These are phyloP conservation scores for Chrysina gloriosa DNA, from an alignment of 2,888 invertebrate species.

Conservation along the genomic window DNA sequence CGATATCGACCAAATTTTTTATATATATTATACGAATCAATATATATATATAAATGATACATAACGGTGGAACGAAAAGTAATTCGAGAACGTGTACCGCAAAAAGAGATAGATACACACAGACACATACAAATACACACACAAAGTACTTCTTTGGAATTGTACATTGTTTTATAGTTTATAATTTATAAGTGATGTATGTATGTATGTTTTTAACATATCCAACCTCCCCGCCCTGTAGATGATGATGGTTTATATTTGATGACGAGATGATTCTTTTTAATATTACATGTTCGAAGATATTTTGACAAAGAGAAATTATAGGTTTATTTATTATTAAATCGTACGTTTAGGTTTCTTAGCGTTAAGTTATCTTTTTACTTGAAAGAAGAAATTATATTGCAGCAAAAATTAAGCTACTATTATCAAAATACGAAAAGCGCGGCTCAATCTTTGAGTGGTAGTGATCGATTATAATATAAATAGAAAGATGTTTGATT, in stretches of 20 bases:
- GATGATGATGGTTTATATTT: slow-evolving; percentile 29
- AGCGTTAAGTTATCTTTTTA: slow-evolving; percentile 47
- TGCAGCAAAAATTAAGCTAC: slow-evolving; percentile 36
- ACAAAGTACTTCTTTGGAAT: slow-evolving; percentile 35
- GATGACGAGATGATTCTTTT: slow-evolving; percentile 10
- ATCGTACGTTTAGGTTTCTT: slow-evolving; percentile 42
- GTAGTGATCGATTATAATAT: slow-evolving; percentile 20
- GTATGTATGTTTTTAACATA: slow-evolving; percentile 39
- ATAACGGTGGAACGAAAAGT: slow-evolving; percentile 19
- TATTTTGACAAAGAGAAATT: slow-evolving; percentile 45
- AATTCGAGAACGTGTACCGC: slow-evolving; percentile 13
- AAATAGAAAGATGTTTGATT: slow-evolving; percentile 29
- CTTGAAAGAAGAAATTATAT: slow-evolving; percentile 39
- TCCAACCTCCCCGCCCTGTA: slow-evolving; percentile 30
- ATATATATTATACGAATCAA: slow-evolving; percentile 1
- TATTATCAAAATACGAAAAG: slow-evolving; percentile 36
- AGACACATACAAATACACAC: neutral
- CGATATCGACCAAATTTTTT: slow-evolving; percentile 44
- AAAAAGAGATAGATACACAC: slow-evolving; percentile 7
- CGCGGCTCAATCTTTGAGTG: slow-evolving; percentile 44
- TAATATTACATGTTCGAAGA: slow-evolving; percentile 31
- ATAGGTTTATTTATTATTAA: slow-evolving; percentile 50
- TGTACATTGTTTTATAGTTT: slow-evolving; percentile 37
- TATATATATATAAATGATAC: slow-evolving; percentile 26
- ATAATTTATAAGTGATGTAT: slow-evolving; percentile 37